phyloP scores from a whole-genome alignment of 2,113 vertebrate species.

The Electrona antarctica region DNA sequence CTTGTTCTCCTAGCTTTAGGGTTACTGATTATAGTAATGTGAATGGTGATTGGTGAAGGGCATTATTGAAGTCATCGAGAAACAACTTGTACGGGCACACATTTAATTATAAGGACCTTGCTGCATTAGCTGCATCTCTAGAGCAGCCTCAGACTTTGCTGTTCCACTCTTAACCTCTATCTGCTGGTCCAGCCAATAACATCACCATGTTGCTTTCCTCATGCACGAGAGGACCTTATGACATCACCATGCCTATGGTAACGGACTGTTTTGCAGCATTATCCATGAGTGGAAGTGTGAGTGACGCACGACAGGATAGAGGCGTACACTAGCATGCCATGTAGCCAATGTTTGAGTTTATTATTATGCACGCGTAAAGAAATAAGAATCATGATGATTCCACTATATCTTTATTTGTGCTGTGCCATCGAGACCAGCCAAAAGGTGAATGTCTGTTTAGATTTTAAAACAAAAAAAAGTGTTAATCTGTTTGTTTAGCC shows the following conservation, averaged over 20 bases:
- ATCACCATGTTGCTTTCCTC: constrained; percentile 7
- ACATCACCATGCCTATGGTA: constrained; percentile 4
- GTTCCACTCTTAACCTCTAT: constrained; percentile 23
- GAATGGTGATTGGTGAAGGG: too few species aligned
- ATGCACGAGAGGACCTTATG: constrained; percentile 11
- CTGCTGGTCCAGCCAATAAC: constrained; percentile 39
- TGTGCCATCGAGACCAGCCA: constrained; percentile 62
- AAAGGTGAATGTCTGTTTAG: constrained; percentile 47
- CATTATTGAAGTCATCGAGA: too few species aligned
- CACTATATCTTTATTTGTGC: constrained; percentile 6
- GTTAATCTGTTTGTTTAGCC: too few species aligned
- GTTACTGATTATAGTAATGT: too few species aligned
- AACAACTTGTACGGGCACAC: too few species aligned
- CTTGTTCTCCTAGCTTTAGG: not conserved
- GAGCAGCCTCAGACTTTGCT: not conserved
- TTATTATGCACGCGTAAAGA: constrained; percentile 40
- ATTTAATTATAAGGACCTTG: too few species aligned
- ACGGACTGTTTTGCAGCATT: constrained; percentile 32
- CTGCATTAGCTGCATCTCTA: not conserved
- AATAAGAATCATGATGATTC: constrained; percentile 5
- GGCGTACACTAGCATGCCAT: constrained; percentile 30
- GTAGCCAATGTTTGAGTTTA: constrained; percentile 42
- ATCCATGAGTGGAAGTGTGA: constrained; percentile 10
- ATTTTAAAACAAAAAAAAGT: constrained; percentile 37
- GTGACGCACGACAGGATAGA: too few species aligned